Base-by-base conservation (phyloP, 2,797 vertebrate genomes). In the Myiothlypis chrysogaster region DNA sequence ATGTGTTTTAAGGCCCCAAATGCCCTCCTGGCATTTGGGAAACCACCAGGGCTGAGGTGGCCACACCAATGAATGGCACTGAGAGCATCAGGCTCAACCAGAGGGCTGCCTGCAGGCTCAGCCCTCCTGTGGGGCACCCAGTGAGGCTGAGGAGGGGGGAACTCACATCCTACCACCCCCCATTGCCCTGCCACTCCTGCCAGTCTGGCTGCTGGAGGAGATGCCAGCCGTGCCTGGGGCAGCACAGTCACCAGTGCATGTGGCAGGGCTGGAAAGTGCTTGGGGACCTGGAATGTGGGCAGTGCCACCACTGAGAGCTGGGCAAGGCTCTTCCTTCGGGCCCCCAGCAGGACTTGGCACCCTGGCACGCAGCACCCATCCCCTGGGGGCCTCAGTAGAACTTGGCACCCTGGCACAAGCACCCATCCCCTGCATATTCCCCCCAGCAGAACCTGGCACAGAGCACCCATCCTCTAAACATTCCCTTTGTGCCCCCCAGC, bases 61-160 rank as follows among this genome's bases (percentile, higher is more conserved):
- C 35, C 43, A 14, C 11, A 14, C 0, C 2, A 0, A 3, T 7
- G 4, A 9, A 20, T 0, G 2, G 50, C 71, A n/a, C 47, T 2
- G 59, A 41, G 39, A 56, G 32, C 37, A 10, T 1, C 0, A 2
- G 11, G 32, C 34, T 34, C 34, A 34, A 34, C 34, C 34, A 34
- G 34, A 34, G 34, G 34, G 34, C 34, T 34, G 34, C 34, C 34
- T 37, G 5, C 23, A 77, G 65, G 53, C 57, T 59, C 32, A 64
- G 17, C 12, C 19, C 53, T 56, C 23, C 59, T 8, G 15, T 1
- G 4, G 12, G 37, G 55, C 35, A 39, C 17, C 39, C 57, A n/a
- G 30, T 0, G 3, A 78, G 60, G 30, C 39, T 0, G 0, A 28
- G 34, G 28, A 23, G 44, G 32, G 10, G n/a, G 10, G 7, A 53